Percentiles rank a stretch among this genome's conserved stretches.
These are phyloP conservation scores for Chalcosyrphus nemorum DNA, from an alignment of 2,888 invertebrate species.

Conservation along the genomic window DNA sequence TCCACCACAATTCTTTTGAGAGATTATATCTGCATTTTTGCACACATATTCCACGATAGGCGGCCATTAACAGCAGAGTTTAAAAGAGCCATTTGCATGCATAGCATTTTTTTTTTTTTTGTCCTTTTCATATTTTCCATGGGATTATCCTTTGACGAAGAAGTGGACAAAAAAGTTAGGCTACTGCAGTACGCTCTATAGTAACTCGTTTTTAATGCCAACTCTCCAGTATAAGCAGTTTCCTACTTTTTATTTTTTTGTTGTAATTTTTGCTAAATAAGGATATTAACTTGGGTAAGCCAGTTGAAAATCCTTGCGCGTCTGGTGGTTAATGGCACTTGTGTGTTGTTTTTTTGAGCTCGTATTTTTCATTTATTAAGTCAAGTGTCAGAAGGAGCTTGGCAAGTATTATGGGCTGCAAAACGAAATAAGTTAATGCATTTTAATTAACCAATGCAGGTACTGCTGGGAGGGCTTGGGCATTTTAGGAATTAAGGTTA, in stretches of 20 bases:
- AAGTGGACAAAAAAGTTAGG: background rate
- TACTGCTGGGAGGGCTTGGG: background rate
- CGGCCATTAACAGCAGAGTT: constrained; percentile 36
- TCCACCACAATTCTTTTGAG: constrained; percentile 39
- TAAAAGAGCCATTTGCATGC: constrained; percentile 60
- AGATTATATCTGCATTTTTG: constrained; percentile 63
- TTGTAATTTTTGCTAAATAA: background rate
- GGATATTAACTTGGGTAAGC: constrained; percentile 9
- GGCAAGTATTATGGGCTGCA: background rate
- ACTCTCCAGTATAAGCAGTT: constrained; percentile 16
- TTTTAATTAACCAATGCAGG: constrained; percentile 36
- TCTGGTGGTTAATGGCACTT: constrained; percentile 2
- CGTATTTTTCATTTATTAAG: constrained; percentile 30
- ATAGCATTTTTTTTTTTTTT: constrained; percentile 37
- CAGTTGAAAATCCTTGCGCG: constrained; percentile 9
- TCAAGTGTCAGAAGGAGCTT: constrained; percentile 32
- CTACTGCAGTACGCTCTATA: constrained; percentile 2
- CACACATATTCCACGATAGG: constrained; percentile 44
- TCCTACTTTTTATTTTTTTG: no score
- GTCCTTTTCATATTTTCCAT: constrained; percentile 35
- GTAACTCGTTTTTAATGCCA: constrained; percentile 40
- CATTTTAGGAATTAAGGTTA: constrained; percentile 1
- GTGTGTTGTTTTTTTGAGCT: background rate
- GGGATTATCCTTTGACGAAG: constrained; percentile 26
- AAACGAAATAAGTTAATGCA: constrained; percentile 17